Base-by-base conservation (phyloP, 2,888 invertebrate genomes). In the Anticlea derivata region DNA sequence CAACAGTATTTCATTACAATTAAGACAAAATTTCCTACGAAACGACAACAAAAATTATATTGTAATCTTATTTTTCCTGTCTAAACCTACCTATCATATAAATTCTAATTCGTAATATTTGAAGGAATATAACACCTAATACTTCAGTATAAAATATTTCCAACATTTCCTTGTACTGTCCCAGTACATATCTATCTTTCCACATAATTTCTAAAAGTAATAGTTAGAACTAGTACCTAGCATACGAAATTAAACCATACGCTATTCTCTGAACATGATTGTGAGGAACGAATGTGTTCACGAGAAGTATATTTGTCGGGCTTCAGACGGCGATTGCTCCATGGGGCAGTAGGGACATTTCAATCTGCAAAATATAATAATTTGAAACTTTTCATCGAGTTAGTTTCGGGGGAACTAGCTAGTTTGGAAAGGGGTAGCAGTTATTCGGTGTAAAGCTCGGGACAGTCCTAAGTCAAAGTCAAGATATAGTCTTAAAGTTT, bases 291-390 rank as follows among this genome's bases (percentile, higher is more conserved):
- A 38, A 12, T n/a, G 17, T 40, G 50, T 71, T 82, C 76, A 89
- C 89, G 95, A 98, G 92, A 99, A 99, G 86, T 95, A 96, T 78
- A 99, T 97, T 79, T 96, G 95, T 76, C 96, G 93, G 37, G 98
- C 98, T 79, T 99, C 98, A 49, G 95, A 93, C 12, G 98, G 96
- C 66, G 95, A 96, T 80, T 98, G 98, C 85, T 99, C 99, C 81
- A 98, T 95, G 0, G 99, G 99, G 77, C 99, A 99, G 88, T 99
- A 99, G 0, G 99, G 99, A 78, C 99, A 99, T 91, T 99, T 99
- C 82, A 99, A 94, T 78, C 98, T 98, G 92, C 1, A 33, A 45
- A 45, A 45, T 8, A 44, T 5, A 43, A 43, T n/a, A 2, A 7
- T 23, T 23, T 34, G 2, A 22, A 6, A 34, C 6, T 7, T 10